Conservation (phyloP, 2,113 vertebrate genomes). For the Menidia beryllina region DNA sequence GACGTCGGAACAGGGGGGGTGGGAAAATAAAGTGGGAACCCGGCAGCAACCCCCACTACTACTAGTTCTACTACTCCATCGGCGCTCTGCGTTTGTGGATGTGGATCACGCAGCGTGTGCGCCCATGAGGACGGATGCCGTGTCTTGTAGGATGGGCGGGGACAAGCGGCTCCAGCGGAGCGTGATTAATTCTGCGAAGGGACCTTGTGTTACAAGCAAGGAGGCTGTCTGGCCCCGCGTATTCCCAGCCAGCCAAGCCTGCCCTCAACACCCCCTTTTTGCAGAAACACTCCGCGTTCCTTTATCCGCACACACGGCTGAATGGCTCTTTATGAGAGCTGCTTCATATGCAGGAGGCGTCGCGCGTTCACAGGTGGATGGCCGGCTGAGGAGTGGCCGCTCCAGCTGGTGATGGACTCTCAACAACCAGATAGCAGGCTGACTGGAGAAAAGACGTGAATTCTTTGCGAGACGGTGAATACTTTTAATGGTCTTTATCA, state of each 20-base stretch:
- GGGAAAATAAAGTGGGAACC: constrained; percentile 15
- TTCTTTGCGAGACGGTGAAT: neutral
- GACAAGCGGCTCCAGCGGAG: constrained; percentile 62
- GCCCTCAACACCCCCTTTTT: neutral
- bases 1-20: constrained; percentile 7
- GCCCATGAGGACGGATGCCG: constrained; percentile 71
- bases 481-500: too few relatives aligned
- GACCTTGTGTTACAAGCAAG: constrained; percentile 55
- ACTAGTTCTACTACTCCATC: constrained; percentile 66
- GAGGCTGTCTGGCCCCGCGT: constrained; percentile 20
- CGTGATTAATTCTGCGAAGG: constrained; percentile 54
- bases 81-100: constrained; percentile 65
- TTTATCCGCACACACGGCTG: neutral
- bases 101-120: constrained; percentile 74
- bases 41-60: constrained; percentile 57
- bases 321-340: neutral
- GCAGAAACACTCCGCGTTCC: neutral
- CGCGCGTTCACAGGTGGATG: constrained; percentile 19
- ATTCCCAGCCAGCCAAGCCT: constrained; percentile 16
- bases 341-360: constrained; percentile 26
- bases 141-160: constrained; percentile 61
- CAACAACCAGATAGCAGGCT: neutral
- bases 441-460: neutral
- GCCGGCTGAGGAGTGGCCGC: constrained; percentile 16
- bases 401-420: constrained; percentile 27